phyloP scores from a whole-genome alignment of 2,797 vertebrate genomes.

The Lepus oiostolus region DNA sequence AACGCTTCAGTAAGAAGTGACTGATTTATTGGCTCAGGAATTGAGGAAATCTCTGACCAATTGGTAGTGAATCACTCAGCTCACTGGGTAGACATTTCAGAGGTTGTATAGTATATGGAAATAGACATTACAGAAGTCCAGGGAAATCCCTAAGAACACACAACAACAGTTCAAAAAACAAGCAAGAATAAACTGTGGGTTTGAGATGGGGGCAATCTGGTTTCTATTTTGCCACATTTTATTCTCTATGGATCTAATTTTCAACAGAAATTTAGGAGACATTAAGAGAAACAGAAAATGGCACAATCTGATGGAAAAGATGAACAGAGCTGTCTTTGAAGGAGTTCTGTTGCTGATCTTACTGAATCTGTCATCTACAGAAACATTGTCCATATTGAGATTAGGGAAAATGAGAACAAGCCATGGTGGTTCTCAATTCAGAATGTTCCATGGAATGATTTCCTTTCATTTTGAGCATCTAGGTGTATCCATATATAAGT shows the following conservation, averaged over 20 bases:
- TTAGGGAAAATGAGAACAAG: neutral
- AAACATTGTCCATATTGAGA: neutral
- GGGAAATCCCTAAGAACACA: neutral
- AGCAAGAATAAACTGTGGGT: neutral
- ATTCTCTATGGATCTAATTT: neutral
- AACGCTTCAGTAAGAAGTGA: neutral
- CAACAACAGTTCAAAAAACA: neutral
- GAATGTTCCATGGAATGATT: neutral
- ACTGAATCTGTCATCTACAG: neutral
- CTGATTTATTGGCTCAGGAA: neutral
- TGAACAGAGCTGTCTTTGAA: neutral
- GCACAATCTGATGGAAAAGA: accelerated
- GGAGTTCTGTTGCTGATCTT: neutral
- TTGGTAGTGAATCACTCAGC: neutral
- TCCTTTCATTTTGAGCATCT: neutral
- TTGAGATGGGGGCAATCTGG: neutral
- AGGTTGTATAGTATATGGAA: neutral
- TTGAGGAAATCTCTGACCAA: neutral
- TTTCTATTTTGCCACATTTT: neutral
- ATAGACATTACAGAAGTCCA: neutral
- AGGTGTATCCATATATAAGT: neutral
- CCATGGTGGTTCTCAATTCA: neutral
- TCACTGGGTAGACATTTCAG: neutral
- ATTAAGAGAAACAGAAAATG: neutral
- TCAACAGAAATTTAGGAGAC: neutral